Evolutionary conservation across 2,888 invertebrate species (phyloP).

Genomic region (Ptilodon capucinus): DNA sequence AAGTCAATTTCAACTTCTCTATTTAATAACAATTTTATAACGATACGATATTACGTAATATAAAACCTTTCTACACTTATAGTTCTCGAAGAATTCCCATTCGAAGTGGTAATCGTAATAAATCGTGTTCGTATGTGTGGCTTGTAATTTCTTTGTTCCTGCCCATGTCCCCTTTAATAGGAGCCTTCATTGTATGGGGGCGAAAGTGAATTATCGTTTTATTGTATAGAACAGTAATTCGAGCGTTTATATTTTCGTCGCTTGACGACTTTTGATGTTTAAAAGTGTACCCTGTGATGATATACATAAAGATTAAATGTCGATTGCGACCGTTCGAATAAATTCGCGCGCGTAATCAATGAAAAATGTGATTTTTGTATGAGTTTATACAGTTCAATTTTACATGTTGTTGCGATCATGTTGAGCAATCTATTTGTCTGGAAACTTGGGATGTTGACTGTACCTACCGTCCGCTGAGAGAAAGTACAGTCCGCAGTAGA

Average conservation of each 20-base stretch:
- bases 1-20: neutral
- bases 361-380: too few relatives aligned
- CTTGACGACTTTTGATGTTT: neutral
- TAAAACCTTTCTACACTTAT: neutral
- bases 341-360: too few relatives aligned
- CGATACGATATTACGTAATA: neutral
- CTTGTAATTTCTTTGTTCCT: slow-evolving; percentile 44
- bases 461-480: too few relatives aligned
- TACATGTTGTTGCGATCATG: too few relatives aligned
- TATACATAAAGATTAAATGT: too few relatives aligned
- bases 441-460: too few relatives aligned
- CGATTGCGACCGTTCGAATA: too few relatives aligned
- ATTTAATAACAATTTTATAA: neutral
- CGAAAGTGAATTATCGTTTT: slow-evolving; percentile 53
- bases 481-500: too few relatives aligned
- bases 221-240: slow-evolving; percentile 29
- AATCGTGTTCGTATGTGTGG: slow-evolving; percentile 2
- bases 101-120: neutral
- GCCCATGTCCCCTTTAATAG: slow-evolving; percentile 32
- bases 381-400: too few relatives aligned
- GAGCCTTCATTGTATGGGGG: slow-evolving; percentile 46
- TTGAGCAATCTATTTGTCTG: too few relatives aligned
- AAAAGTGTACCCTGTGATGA: too few relatives aligned
- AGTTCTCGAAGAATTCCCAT: neutral
- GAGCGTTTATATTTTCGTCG: neutral